phyloP scores from a whole-genome alignment of 2,888 invertebrate species.

The Pimpla rufipes region DNA sequence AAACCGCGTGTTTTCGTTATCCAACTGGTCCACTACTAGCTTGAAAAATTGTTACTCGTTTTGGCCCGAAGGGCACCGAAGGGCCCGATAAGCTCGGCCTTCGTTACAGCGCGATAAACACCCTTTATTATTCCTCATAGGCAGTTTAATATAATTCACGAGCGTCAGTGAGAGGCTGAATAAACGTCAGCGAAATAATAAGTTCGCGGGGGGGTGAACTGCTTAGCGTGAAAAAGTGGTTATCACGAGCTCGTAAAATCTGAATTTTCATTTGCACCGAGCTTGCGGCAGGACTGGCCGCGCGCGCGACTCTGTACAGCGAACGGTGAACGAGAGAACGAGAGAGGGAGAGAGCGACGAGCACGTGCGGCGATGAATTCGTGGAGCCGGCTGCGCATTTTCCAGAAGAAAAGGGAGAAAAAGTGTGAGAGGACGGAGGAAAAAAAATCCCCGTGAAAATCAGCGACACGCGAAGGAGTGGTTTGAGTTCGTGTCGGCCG shows the following conservation, averaged over 20 bases:
- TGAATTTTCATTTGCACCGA: slow-evolving; percentile 55
- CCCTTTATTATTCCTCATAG: not conserved
- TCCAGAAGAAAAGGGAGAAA: slow-evolving; percentile 13
- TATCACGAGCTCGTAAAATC: slow-evolving; percentile 57
- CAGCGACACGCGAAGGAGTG: slow-evolving; percentile 57
- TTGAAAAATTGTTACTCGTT: not conserved
- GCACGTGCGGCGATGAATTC: slow-evolving; percentile 45
- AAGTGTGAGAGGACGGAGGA: not conserved
- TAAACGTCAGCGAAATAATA: slow-evolving; percentile 38
- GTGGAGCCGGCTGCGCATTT: slow-evolving; percentile 43
- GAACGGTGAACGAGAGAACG: too few species aligned
- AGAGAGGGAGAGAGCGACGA: slow-evolving; percentile 20
- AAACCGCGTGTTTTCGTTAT: too few species aligned
- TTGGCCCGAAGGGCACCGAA: not conserved
- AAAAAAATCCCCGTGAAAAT: slow-evolving; percentile 27
- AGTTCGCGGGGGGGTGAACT: slow-evolving; percentile 25
- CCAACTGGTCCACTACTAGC: too few species aligned
- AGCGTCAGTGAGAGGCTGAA: slow-evolving; percentile 18
- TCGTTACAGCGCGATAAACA: slow-evolving; percentile 17
- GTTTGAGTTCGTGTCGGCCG: slow-evolving; percentile 42
- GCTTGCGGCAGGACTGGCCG: not conserved
- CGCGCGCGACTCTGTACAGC: slow-evolving; percentile 10
- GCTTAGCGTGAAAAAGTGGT: slow-evolving; percentile 52
- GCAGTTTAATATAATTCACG: slow-evolving; percentile 29
- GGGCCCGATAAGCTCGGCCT: not conserved